Percentiles rank a stretch among this genome's conserved stretches.
phyloP scores from a whole-genome alignment of 2,888 invertebrate genomes.

The Dysmachus trigonus region DNA sequence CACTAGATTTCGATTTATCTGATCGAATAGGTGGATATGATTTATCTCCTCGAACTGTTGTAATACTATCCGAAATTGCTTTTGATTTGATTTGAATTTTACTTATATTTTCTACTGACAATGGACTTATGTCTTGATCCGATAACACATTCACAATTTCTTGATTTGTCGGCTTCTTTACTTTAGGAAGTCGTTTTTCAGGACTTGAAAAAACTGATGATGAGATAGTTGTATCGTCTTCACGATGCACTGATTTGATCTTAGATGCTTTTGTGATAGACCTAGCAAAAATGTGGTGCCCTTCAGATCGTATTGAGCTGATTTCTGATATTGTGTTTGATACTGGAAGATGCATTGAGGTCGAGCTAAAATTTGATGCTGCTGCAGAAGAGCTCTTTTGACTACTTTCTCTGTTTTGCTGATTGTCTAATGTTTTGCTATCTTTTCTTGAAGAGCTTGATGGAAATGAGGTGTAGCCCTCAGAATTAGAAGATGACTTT shows the following conservation, averaged over 20 bases:
- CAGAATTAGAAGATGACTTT: neutral
- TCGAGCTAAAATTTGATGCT: constrained; percentile 56
- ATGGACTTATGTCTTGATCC: constrained; percentile 52
- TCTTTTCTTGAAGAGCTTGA: neutral
- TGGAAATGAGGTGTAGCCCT: neutral
- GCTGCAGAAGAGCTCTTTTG: constrained; percentile 52
- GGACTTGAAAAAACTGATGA: constrained; percentile 57
- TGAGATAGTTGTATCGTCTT: constrained; percentile 56
- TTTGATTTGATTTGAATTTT: constrained; percentile 43
- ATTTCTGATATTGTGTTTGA: constrained; percentile 54
- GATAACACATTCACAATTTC: neutral
- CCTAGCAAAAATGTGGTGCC: neutral
- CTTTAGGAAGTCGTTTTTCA: constrained; percentile 49
- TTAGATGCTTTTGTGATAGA: neutral
- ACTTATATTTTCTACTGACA: constrained; percentile 54
- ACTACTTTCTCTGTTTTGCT: neutral
- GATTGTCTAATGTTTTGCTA: neutral
- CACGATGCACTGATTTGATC: constrained; percentile 41
- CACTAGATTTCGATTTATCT: neutral
- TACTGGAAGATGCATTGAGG: constrained; percentile 53
- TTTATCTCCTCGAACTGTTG: neutral
- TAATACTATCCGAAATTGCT: neutral
- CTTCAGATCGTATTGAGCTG: constrained; percentile 52
- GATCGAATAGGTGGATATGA: neutral
- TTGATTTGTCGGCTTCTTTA: neutral